Evolutionary conservation across 2,888 invertebrate species (phyloP).

Genomic region (Eupithecia pulchellata): DNA sequence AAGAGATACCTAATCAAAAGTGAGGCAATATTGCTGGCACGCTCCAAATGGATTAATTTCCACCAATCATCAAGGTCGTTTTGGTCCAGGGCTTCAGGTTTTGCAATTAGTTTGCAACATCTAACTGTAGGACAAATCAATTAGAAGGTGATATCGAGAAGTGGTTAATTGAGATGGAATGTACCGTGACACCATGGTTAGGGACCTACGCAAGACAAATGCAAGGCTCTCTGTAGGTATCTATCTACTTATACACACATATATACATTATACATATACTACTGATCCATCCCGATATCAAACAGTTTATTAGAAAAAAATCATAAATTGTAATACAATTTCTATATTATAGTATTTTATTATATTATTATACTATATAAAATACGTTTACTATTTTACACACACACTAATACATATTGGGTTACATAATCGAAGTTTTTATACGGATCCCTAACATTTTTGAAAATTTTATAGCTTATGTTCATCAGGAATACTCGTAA

Average conservation of each 20-base stretch:
- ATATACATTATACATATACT: too few species aligned
- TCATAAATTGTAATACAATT: too few species aligned
- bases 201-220: not conserved
- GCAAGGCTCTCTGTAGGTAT: not conserved
- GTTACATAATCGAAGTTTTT: too few species aligned
- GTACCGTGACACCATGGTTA: constrained; percentile 3
- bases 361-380: too few species aligned
- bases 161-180: constrained; percentile 5
- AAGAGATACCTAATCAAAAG: not conserved
- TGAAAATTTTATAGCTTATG: too few species aligned
- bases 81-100: constrained; percentile 28
- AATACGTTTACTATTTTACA: too few species aligned
- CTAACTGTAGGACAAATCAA: constrained; percentile 17
- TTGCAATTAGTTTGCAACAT: constrained; percentile 36
- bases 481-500: too few species aligned
- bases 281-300: too few species aligned
- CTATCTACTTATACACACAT: not conserved
- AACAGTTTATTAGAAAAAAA: too few species aligned
- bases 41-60: constrained; percentile 15
- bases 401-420: too few species aligned
- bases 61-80: constrained; percentile 35
- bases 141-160: constrained; percentile 15
- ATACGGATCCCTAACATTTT: too few species aligned
- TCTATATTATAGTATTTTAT: too few species aligned
- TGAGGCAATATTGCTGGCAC: constrained; percentile 30